These are phyloP conservation scores for Antedon mediterranea DNA, from an alignment of 53 echinoderm and acorn worm species.

Conservation along the genomic window DNA sequence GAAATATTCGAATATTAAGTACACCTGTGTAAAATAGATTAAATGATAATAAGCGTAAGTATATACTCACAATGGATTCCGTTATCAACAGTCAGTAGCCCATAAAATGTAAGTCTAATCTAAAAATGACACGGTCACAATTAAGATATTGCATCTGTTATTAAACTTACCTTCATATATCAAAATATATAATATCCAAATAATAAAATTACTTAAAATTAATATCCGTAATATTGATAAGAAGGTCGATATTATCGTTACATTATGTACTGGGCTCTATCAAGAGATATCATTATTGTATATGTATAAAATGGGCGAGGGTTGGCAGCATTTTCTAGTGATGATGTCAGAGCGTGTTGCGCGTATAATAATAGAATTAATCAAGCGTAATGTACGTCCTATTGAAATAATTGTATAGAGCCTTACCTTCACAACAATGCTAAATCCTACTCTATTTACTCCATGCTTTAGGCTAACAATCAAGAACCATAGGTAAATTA, in stretches of 20 bases:
- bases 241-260: not conserved
- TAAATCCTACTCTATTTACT: not conserved
- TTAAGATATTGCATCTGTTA: too few relatives aligned
- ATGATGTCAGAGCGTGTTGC: not conserved
- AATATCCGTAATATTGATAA: not conserved
- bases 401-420: not conserved
- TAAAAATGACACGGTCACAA: too few relatives aligned
- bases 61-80: too few relatives aligned
- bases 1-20: too few relatives aligned
- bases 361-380: not conserved
- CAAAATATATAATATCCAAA: not conserved
- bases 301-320: not conserved
- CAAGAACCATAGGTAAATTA: too few relatives aligned
- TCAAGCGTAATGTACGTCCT: not conserved
- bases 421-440: not conserved
- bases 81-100: too few relatives aligned
- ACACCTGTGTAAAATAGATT: too few relatives aligned
- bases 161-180: not conserved
- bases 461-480: too few relatives aligned
- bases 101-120: too few relatives aligned
- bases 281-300: not conserved
- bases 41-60: too few relatives aligned
- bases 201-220: not conserved
- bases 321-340: not conserved
- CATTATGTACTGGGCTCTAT: not conserved